Evolutionary conservation across 2,113 vertebrate genomes (phyloP).

Genomic region (Terrapene triunguis): DNA sequence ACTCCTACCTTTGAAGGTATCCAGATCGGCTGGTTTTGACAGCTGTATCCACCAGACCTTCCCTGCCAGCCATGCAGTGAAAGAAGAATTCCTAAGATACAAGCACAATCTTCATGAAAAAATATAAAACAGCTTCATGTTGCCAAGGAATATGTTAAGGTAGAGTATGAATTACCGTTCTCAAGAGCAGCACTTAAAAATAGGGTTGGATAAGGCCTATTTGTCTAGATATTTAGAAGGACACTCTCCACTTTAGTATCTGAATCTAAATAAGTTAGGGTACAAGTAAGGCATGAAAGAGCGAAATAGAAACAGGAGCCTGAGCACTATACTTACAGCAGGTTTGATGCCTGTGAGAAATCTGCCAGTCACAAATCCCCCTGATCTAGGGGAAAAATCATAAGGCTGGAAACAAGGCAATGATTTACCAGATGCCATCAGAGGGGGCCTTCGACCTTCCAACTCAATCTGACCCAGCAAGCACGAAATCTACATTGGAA

Average conservation of each 20-base stretch:
- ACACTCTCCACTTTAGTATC: background rate
- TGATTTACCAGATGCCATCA: conserved; percentile 98
- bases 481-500: conserved; percentile 90
- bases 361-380: conserved; percentile 94
- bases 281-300: background rate
- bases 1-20: conserved; percentile 92
- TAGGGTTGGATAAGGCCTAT: background rate
- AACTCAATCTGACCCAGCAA: conserved; percentile 96
- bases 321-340: conserved; percentile 81
- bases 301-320: background rate
- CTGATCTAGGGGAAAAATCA: conserved; percentile 89
- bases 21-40: conserved; percentile 98
- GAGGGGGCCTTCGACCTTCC: conserved; percentile 93
- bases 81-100: conserved; percentile 94
- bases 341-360: conserved; percentile 97
- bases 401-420: conserved; percentile 96
- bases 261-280: background rate
- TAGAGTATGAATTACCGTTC: background rate
- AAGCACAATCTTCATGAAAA: background rate
- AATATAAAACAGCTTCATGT: background rate
- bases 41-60: conserved; percentile 96
- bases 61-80: conserved; percentile 98
- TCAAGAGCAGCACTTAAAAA: background rate
- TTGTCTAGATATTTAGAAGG: background rate
- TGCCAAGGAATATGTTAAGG: background rate